Evolutionary conservation across 2,113 vertebrate genomes (phyloP).

Genomic region (Lontra canadensis): DNA sequence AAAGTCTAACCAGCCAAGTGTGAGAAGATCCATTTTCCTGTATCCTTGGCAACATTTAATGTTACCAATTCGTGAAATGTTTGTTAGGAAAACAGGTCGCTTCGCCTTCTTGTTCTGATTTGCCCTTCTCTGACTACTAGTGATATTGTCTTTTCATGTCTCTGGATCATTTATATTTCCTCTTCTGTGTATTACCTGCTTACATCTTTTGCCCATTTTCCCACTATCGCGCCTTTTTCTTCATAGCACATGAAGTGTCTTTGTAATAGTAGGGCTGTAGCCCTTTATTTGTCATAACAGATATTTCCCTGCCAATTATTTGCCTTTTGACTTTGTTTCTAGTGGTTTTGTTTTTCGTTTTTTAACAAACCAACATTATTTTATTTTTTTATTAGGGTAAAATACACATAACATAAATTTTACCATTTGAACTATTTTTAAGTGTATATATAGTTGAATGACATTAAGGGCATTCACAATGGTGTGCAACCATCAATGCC

Average conservation of each 20-base stretch:
- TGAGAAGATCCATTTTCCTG: not conserved
- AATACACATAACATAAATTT: not conserved
- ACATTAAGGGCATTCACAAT: not conserved
- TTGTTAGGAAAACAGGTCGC: not conserved
- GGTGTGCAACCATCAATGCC: not conserved
- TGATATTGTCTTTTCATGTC: not conserved
- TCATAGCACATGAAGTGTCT: not conserved
- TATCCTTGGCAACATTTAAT: not conserved
- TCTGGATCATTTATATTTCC: not conserved
- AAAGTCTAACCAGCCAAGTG: not conserved
- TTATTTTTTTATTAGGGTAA: not conserved
- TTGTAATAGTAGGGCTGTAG: not conserved
- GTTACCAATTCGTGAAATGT: not conserved
- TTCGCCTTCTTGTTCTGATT: not conserved
- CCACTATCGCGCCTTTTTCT: not conserved
- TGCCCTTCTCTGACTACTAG: not conserved
- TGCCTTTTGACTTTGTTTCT: not conserved
- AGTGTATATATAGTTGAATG: not conserved
- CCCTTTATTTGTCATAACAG: not conserved
- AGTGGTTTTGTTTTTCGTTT: not conserved
- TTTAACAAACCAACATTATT: not conserved
- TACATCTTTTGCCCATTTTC: not conserved
- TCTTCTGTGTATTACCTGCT: not conserved
- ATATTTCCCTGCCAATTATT: not conserved
- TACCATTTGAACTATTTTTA: not conserved